Conservation (phyloP, 2,113 vertebrate species). For the Dendropsophus ebraccatus region DNA sequence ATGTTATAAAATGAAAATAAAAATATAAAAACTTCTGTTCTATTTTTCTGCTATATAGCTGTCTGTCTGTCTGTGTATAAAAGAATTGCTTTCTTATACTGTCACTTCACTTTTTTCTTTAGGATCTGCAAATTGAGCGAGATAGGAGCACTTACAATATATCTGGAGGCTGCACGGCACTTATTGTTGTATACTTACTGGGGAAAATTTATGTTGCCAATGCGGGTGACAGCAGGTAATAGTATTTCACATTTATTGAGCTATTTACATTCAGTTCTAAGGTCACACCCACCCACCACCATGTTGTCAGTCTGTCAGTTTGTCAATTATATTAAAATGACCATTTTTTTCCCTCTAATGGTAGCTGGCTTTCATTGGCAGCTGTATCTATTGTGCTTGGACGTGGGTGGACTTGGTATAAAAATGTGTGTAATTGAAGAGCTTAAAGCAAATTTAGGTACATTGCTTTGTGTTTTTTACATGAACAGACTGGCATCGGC, state of each 20-base stretch:
- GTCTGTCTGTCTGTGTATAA: neutral
- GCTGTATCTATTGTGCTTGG: neutral
- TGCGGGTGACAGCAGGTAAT: conserved; percentile 95
- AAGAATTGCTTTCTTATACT: neutral
- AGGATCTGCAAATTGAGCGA: conserved; percentile 91
- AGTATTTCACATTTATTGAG: neutral
- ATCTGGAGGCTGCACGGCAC: conserved; percentile 92
- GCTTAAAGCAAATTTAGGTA: too few relatives aligned
- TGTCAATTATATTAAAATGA: neutral
- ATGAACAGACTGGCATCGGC: too few relatives aligned
- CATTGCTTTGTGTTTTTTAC: too few relatives aligned
- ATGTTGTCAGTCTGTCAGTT: neutral
- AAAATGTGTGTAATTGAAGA: neutral
- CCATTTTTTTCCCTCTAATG: neutral
- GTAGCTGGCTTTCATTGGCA: neutral
- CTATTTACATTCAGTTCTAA: neutral
- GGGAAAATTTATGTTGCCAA: conserved; percentile 95
- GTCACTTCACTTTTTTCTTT: neutral
- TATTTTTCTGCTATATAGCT: too few relatives aligned
- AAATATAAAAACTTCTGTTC: too few relatives aligned
- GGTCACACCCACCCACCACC: neutral
- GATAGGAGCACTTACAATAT: conserved; percentile 86
- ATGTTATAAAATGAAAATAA: too few relatives aligned
- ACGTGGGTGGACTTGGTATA: neutral
- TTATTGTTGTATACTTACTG: conserved; percentile 86